phyloP scores from a whole-genome alignment of 2,113 vertebrate genomes.

The Todiramphus saurophagus region DNA sequence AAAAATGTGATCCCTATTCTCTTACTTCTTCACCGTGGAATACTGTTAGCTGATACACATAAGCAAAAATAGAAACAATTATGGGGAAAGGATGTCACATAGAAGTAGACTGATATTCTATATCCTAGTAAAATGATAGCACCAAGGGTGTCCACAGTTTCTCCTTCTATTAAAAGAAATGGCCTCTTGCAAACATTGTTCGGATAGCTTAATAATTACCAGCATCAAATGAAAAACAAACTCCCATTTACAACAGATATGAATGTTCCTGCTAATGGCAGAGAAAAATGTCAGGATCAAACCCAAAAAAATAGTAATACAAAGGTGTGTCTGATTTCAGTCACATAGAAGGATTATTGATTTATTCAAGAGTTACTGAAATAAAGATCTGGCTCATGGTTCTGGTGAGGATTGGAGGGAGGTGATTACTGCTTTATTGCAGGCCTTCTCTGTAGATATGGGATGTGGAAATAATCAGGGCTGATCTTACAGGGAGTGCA shows the following conservation, averaged over 20 bases:
- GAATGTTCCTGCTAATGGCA: background rate
- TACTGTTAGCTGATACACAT: background rate
- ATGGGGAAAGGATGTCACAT: background rate
- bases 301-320: background rate
- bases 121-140: background rate
- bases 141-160: background rate
- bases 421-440: slow-evolving; percentile 61
- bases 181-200: background rate
- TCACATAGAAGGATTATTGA: slow-evolving; percentile 40
- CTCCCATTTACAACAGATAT: background rate
- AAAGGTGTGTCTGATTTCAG: slow-evolving; percentile 12
- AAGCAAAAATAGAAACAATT: background rate
- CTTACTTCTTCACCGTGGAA: background rate
- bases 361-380: slow-evolving; percentile 41
- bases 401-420: slow-evolving; percentile 47
- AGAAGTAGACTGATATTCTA: background rate
- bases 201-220: slow-evolving; percentile 4
- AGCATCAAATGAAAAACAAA: background rate
- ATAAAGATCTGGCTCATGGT: slow-evolving; percentile 32
- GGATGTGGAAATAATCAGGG: slow-evolving; percentile 61
- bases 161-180: slow-evolving; percentile 27
- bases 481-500: slow-evolving; percentile 58
- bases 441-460: slow-evolving; percentile 44
- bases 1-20: background rate
- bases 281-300: background rate